These are phyloP conservation scores for Medauroidea extradentata DNA, from an alignment of 1,140 invertebrate genomes.

Conservation along the genomic window DNA sequence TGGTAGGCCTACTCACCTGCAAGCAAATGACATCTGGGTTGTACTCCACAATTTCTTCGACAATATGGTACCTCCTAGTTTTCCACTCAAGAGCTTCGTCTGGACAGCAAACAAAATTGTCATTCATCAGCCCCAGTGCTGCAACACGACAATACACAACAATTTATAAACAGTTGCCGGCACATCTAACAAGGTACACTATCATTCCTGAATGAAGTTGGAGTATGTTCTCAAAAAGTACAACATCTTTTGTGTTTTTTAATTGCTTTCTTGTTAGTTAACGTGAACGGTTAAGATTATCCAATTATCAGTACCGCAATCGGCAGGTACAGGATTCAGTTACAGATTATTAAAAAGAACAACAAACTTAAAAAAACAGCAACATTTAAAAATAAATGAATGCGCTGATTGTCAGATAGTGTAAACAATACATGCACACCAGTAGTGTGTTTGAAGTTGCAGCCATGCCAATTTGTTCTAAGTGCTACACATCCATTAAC, in stretches of 20 bases:
- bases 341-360: too few species aligned
- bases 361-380: too few species aligned
- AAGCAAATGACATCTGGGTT: constrained; percentile 69
- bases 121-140: constrained; percentile 67
- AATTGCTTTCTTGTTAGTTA: background rate
- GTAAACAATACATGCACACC: too few species aligned
- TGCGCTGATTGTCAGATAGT: too few species aligned
- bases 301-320: too few species aligned
- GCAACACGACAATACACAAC: constrained; percentile 27
- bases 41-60: constrained; percentile 67
- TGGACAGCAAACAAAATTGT: constrained; percentile 71
- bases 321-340: too few species aligned
- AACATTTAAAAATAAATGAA: too few species aligned
- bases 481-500: too few species aligned
- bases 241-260: background rate
- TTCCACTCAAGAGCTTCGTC: constrained; percentile 65
- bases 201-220: background rate
- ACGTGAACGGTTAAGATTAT: too few species aligned
- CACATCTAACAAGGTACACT: background rate
- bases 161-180: background rate
- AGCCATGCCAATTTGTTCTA: too few species aligned
- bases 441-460: too few species aligned
- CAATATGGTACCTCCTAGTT: constrained; percentile 58
- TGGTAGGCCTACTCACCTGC: too few species aligned
- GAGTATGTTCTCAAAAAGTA: background rate